Evolutionary conservation across 2,888 invertebrate species (phyloP).

Genomic region (Gerosis bhagava): DNA sequence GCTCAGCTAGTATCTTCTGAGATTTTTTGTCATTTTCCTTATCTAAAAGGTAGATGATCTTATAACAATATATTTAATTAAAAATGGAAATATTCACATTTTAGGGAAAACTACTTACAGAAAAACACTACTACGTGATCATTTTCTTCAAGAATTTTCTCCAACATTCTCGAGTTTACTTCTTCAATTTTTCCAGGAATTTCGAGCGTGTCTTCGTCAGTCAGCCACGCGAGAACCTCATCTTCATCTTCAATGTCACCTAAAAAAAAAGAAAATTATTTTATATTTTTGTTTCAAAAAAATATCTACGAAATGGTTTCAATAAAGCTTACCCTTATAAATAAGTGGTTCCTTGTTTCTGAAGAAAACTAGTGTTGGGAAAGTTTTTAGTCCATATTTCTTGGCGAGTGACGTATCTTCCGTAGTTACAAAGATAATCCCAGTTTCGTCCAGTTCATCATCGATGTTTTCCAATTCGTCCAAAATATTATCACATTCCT

Average conservation of each 20-base stretch:
- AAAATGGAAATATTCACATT: background rate
- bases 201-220: constrained; percentile 94
- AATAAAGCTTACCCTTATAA: constrained; percentile 87
- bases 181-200: constrained; percentile 97
- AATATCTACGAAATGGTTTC: too few relatives aligned
- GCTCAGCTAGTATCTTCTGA: constrained; percentile 92
- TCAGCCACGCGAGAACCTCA: constrained; percentile 95
- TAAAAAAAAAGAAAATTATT: too few relatives aligned
- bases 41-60: too few relatives aligned
- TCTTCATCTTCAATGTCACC: constrained; percentile 96
- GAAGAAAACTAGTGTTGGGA: constrained; percentile 94
- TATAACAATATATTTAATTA: too few relatives aligned
- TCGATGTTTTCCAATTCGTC: constrained; percentile 95
- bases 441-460: constrained; percentile 95
- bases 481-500: constrained; percentile 92
- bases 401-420: constrained; percentile 92
- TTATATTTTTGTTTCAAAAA: too few relatives aligned
- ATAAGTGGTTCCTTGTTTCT: constrained; percentile 94
- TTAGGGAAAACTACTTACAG: constrained; percentile 84
- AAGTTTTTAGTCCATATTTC: constrained; percentile 91
- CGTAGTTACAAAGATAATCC: constrained; percentile 96
- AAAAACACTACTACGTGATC: constrained; percentile 96
- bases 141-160: constrained; percentile 93
- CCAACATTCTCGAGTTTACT: constrained; percentile 94
- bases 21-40: constrained; percentile 95